Conservation (phyloP, 1,140 invertebrate species). For the Drosophila nigromelanica region DNA sequence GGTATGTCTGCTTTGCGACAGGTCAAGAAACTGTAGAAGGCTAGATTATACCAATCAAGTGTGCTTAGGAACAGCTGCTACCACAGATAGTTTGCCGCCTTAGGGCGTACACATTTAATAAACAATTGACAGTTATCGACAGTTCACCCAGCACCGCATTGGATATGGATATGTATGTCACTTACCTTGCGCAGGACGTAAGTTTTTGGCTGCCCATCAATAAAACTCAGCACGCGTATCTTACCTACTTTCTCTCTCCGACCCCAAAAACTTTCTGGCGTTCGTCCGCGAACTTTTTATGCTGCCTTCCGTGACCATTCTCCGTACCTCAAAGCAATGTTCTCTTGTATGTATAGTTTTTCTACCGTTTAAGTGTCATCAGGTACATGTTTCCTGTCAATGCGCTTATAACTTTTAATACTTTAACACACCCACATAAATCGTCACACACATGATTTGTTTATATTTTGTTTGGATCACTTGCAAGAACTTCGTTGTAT, state of each 20-base stretch:
- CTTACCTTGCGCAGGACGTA: not conserved
- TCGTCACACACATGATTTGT: not conserved
- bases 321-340: not conserved
- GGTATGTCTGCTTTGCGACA: not conserved
- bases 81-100: not conserved
- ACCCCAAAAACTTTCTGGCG: constrained; percentile 23
- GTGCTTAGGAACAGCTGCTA: constrained; percentile 51
- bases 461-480: not conserved
- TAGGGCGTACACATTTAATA: constrained; percentile 63
- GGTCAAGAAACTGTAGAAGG: not conserved
- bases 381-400: constrained; percentile 58
- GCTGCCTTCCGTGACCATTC: constrained; percentile 2
- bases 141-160: constrained; percentile 53
- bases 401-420: constrained; percentile 57
- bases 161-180: constrained; percentile 2
- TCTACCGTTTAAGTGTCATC: constrained; percentile 24
- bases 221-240: constrained; percentile 61
- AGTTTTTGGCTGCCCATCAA: constrained; percentile 56
- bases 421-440: constrained; percentile 1
- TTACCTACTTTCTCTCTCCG: constrained; percentile 45
- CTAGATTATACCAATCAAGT: constrained; percentile 61
- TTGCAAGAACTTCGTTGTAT: not conserved
- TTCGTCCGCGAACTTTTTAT: constrained; percentile 38
- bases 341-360: constrained; percentile 12
- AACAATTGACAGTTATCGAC: constrained; percentile 72